These are phyloP conservation scores for Zaprionus obscuricornis DNA, from an alignment of 2,888 invertebrate genomes.

Conservation along the genomic window DNA sequence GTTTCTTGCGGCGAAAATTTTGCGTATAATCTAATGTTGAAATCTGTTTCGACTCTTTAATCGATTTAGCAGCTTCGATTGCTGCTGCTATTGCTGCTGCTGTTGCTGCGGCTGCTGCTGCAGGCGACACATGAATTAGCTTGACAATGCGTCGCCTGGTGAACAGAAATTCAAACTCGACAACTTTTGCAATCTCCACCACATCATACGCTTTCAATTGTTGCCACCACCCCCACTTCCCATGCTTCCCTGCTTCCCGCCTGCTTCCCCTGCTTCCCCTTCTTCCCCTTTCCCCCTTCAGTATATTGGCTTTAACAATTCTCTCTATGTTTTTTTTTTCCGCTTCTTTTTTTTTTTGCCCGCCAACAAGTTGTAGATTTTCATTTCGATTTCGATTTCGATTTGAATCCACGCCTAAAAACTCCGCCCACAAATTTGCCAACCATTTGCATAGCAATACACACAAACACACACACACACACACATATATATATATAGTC, in stretches of 20 bases:
- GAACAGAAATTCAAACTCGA: constrained; percentile 31
- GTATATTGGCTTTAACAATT: constrained; percentile 28
- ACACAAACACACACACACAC: neutral
- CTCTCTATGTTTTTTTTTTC: constrained; percentile 9
- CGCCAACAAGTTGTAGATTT: constrained; percentile 73
- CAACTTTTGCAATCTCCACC: too few species aligned
- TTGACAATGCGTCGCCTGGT: constrained; percentile 59
- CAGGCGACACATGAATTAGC: constrained; percentile 77
- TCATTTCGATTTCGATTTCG: constrained; percentile 66
- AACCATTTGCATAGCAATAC: constrained; percentile 53
- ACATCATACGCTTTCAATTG: too few species aligned
- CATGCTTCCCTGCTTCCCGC: too few species aligned
- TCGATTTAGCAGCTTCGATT: constrained; percentile 60
- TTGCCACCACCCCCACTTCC: too few species aligned
- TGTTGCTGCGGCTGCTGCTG: constrained; percentile 65
- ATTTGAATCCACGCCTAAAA: constrained; percentile 29
- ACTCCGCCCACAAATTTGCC: constrained; percentile 40
- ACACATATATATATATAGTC: neutral
- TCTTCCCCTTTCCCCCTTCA: too few species aligned
- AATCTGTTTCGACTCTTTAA: constrained; percentile 71
- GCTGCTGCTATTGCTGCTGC: constrained; percentile 10
- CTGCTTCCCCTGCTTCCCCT: too few species aligned
- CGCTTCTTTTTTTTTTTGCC: constrained; percentile 10
- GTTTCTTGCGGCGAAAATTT: too few species aligned
- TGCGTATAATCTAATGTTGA: too few species aligned